Evolutionary conservation across 2,888 invertebrate species (phyloP).

Genomic region (Colostygia pectinataria): DNA sequence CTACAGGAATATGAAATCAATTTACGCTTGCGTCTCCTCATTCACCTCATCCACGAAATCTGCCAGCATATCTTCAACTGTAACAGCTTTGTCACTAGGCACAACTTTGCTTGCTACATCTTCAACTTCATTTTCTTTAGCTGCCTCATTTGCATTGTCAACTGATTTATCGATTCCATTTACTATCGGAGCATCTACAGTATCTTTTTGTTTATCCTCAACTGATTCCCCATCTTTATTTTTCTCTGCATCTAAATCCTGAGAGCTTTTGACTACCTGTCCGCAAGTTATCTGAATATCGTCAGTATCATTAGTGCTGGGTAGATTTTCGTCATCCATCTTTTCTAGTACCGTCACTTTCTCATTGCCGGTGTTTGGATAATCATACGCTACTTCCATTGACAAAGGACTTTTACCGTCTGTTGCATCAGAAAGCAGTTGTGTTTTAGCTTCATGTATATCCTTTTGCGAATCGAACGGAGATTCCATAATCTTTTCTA

Average conservation of each 20-base stretch:
- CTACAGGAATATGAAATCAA: conserved; percentile 2
- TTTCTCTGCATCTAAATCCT: conserved; percentile 42
- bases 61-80: conserved; percentile 73
- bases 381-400: conserved; percentile 62
- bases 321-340: conserved; percentile 64
- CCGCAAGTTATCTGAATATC: conserved; percentile 73
- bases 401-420: conserved; percentile 55
- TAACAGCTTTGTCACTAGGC: conserved; percentile 36
- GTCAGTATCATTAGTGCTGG: conserved; percentile 69
- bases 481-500: conserved; percentile 11
- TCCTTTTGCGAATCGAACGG: not conserved
- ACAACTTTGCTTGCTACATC: conserved; percentile 32
- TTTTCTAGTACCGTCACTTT: conserved; percentile 56
- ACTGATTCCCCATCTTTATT: conserved; percentile 23
- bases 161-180: conserved; percentile 47
- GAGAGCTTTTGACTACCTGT: conserved; percentile 55
- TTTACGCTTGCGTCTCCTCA: conserved; percentile 49
- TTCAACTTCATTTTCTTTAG: conserved; percentile 33
- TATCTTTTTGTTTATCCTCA: not conserved
- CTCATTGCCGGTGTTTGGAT: conserved; percentile 45
- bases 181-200: conserved; percentile 39
- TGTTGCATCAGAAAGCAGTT: conserved; percentile 49
- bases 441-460: conserved; percentile 58
- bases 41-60: conserved; percentile 76
- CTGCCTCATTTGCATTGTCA: conserved; percentile 37